Evolutionary conservation across 2,113 vertebrate genomes (phyloP), one percentile per base, ranked within the genome.

Genomic region (Protomyctophum bolini): DNA sequence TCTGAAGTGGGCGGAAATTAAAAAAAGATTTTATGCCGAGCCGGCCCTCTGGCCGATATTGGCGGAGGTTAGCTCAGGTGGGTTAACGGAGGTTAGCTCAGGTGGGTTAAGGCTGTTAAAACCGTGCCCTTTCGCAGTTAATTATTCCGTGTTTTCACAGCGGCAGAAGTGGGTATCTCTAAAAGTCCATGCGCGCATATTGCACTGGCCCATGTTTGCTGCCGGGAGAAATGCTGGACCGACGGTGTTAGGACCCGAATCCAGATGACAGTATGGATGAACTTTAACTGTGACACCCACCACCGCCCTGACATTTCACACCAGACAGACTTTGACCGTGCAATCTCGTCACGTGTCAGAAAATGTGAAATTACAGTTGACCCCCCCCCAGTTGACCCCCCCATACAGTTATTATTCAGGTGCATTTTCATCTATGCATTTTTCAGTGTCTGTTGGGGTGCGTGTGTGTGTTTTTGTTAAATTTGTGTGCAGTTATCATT

Each of bases 71-170:
- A 75, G 50, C 64, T 75, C 55, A 21, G 71, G 41, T 74, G 71
- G 21, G 63, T 68, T 75, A 71, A 77, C n/a, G 75, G 63, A 80
- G 68, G 57, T 85, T 70, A 77, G 50, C 64, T 75, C 55, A 21
- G 71, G 41, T 74, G 71, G 21, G 63, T 68, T 75, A 71, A 77
- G 11, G 62, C 64, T 68, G 86, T 86, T 82, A 58, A 73, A 74
- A 79, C 71, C 21, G 57, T 86, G 83, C 77, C 77, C 79, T 86
- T 87, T 77, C 57, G 47, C 55, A 49, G 12, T 87, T 77, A 89
- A 86, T 87, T 81, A 85, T 87, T 81, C 73, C 80, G 77, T 87
- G 81, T 81, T 85, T 86, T 71, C 74, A 70, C 65, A 72, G 68
- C 48, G 68, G 45, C 69, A 66, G 56, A 6, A 58, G 8, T 8